Conservation (phyloP, 2,888 invertebrate genomes). For the Synergus japonicus region DNA sequence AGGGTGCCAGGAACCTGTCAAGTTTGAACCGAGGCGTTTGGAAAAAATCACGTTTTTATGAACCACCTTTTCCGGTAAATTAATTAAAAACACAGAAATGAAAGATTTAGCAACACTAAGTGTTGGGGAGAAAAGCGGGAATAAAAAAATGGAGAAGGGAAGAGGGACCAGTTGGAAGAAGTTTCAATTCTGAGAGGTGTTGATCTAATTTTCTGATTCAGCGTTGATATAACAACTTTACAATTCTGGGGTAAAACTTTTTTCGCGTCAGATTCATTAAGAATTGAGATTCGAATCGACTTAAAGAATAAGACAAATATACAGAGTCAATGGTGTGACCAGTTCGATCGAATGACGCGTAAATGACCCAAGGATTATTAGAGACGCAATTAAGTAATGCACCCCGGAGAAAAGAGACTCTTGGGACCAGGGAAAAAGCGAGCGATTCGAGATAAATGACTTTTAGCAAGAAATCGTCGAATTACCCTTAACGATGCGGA, state of each 20-base stretch:
- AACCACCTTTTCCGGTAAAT: background rate
- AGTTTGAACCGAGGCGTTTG: conserved; percentile 51
- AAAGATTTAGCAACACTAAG: background rate
- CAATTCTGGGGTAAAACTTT: too few relatives aligned
- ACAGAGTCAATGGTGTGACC: background rate
- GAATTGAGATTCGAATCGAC: background rate
- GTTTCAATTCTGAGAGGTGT: too few relatives aligned
- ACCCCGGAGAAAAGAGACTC: conserved; percentile 19
- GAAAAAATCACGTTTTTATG: conserved; percentile 36
- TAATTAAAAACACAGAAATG: background rate
- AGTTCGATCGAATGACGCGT: background rate
- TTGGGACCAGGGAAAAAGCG: background rate
- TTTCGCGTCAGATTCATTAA: too few relatives aligned
- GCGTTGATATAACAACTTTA: too few relatives aligned
- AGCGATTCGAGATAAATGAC: conserved; percentile 18
- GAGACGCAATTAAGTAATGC: conserved; percentile 29
- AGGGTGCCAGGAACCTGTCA: conserved; percentile 61
- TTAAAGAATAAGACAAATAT: background rate
- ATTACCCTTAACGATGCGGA: background rate
- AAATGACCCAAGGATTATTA: background rate
- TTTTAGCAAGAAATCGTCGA: conserved; percentile 18
- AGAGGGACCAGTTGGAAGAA: too few relatives aligned
- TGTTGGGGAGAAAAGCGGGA: too few relatives aligned
- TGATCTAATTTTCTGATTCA: too few relatives aligned
- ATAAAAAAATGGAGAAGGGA: too few relatives aligned